phyloP scores from a whole-genome alignment of 2,113 vertebrate species.

The Heptranchias perlo region DNA sequence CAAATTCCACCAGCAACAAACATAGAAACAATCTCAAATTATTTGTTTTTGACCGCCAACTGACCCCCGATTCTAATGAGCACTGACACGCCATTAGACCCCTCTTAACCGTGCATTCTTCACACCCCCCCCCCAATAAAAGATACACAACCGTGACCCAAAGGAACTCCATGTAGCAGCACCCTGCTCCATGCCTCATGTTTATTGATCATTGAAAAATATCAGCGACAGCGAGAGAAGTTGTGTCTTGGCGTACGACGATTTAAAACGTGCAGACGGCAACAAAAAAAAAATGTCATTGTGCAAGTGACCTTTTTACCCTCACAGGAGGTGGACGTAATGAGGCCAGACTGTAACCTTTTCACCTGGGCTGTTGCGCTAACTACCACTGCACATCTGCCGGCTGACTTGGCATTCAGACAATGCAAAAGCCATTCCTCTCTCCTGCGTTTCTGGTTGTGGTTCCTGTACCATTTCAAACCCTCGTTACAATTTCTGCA shows the following conservation, averaged over 20 bases:
- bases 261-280: not conserved
- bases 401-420: constrained; percentile 47
- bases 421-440: constrained; percentile 41
- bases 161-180: not conserved
- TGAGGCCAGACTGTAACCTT: constrained; percentile 45
- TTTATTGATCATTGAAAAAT: not conserved
- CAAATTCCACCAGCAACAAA: constrained; percentile 40
- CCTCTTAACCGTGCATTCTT: constrained; percentile 64
- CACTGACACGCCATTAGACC: constrained; percentile 52
- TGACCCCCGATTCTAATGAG: constrained; percentile 61
- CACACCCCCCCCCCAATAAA: constrained; percentile 47
- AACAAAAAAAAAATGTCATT: constrained; percentile 46
- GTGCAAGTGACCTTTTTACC: constrained; percentile 41
- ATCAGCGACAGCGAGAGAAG: not conserved
- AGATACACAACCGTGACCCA: constrained; percentile 45
- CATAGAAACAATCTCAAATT: constrained; percentile 54
- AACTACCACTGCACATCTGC: constrained; percentile 47
- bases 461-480: constrained; percentile 36
- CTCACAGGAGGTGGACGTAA: constrained; percentile 40
- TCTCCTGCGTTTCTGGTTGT: constrained; percentile 38
- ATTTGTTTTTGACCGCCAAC: constrained; percentile 67
- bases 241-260: too few species aligned
- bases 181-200: not conserved
- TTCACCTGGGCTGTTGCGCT: constrained; percentile 42
- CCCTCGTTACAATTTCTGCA: constrained; percentile 16